Evolutionary conservation across 2,113 vertebrate species (phyloP), one percentile per base, ranked within the genome.

Genomic region (Leiothrix lutea): DNA sequence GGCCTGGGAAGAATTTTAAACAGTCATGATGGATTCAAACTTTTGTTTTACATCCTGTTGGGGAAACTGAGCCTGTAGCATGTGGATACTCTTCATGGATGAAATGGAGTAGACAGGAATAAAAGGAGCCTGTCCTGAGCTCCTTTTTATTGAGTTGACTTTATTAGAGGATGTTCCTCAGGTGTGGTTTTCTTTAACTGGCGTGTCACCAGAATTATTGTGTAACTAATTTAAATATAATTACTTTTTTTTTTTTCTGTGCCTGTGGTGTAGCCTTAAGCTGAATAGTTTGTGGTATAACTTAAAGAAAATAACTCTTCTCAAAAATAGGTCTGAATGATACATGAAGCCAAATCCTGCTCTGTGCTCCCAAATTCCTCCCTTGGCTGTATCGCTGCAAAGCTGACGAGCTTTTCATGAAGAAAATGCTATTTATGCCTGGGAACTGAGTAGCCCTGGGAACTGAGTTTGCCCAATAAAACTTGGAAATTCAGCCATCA

Each of bases 21-120:
- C n/a, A 23, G 7, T 57, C 13, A 0, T 1, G 1, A 25, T 40
- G 28, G 1, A 0, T 79, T 92, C 36, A 24, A 56, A 33, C 47
- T 70, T 78, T 22, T 31, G 28, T 29, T 88, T 81, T 54, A 4
- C 7, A 17, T 74, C 50, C 26, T 0, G 0, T 2, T 36, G 50
- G 9, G 19, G 8, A 45, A 29, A 10, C 12, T 4, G 61, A 66
- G 51, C 61, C 28, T 2, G 10, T 31, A 21, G 38, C 1, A 1
- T 8, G 54, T 51, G 64, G n/a, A 14, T 50, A 8, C 28, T 71
- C n/a, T 28, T 31, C 20, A 3, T 8, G 35, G 53, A 20, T 54
- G 56, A 79, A 81, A 36, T 44, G 38, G 36, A 79, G 12, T 9
- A 66, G 82, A 29, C 53, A 77, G 18, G 45, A 60, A 20, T 53